Base-by-base conservation (phyloP, 2,888 invertebrate genomes). In the Mythimna impura region DNA sequence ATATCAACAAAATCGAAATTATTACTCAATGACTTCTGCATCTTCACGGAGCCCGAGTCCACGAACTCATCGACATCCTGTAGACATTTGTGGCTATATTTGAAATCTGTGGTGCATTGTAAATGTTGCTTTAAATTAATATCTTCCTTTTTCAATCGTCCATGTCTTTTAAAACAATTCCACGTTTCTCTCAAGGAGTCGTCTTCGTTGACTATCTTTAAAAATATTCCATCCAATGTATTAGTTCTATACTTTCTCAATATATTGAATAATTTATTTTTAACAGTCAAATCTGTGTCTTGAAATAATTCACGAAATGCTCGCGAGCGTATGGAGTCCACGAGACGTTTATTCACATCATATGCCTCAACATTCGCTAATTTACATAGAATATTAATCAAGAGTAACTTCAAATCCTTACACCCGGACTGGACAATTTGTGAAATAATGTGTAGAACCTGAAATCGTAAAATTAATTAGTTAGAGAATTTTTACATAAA, bases 1-100 rank as follows among this genome's bases (percentile, higher is more conserved):
- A 94, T 88, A 77, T 94, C 93, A 5, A 89, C 91, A 20, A 95
- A 87, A 78, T 95, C 94, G 71, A 95, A 94, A 84, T 94, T 93
- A 66, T 86, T 86, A 52, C 84, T 84, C n/a, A 70, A 57, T 80
- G 89, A 73, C 81, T 88, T 73, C 73, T 80, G 73, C 36, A 76
- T 55, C 10, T 55, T 66, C 12, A 66, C 55, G 12, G 76, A 64
- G 40, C 61, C 68, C 0, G 78, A 62, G 36, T 78, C 67, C 25
- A 22, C 63, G 4, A 64, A 64, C 1, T 67, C 62, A 17, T 81
- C 65, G 1, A n/a, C 25, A 65, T 73, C 80, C 66, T 86, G 82
- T 4, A 89, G 34, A 81, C 94, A 94, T 87, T 91, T 93, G 71
- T 94, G 94, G 60, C 52, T 54, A 78, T 86, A 93, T 40, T 76